Percentiles rank a stretch among this genome's conserved stretches.
Conservation (phyloP, 2,113 vertebrate genomes). For the Tragelaphus scriptus region DNA sequence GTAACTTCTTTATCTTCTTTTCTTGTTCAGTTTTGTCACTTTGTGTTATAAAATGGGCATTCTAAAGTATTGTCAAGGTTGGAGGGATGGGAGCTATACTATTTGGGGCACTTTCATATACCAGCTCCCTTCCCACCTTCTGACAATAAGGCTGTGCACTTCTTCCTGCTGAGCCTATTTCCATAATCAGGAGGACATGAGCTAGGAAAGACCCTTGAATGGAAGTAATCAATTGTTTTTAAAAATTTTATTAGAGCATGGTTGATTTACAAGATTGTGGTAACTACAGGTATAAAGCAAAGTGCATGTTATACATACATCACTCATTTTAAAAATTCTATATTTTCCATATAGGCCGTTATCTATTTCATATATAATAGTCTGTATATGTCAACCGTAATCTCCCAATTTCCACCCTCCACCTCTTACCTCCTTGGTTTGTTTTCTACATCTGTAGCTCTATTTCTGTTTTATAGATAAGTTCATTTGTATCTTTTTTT, state of each 20-base stretch:
- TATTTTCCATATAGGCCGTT: not conserved
- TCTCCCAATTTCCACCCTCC: not conserved
- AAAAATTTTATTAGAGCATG: not conserved
- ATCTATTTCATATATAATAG: not conserved
- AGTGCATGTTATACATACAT: not conserved
- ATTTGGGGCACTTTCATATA: not conserved
- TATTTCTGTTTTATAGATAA: not conserved
- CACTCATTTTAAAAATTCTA: not conserved
- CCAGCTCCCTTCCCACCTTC: not conserved
- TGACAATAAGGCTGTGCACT: not conserved
- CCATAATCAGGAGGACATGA: not conserved
- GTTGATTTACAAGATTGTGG: not conserved
- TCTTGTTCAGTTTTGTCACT: not conserved
- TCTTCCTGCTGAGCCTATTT: not conserved
- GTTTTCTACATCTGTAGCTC: not conserved
- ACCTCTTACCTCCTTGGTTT: not conserved
- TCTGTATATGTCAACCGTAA: not conserved
- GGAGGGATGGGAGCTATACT: fast-evolving
- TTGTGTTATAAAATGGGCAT: not conserved
- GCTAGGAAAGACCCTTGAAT: not conserved
- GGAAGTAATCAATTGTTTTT: not conserved
- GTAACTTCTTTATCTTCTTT: not conserved
- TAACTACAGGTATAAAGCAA: not conserved
- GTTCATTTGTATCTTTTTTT: not conserved
- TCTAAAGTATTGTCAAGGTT: not conserved